phyloP scores from a whole-genome alignment of 2,888 invertebrate genomes.

The Pelosia muscerda region DNA sequence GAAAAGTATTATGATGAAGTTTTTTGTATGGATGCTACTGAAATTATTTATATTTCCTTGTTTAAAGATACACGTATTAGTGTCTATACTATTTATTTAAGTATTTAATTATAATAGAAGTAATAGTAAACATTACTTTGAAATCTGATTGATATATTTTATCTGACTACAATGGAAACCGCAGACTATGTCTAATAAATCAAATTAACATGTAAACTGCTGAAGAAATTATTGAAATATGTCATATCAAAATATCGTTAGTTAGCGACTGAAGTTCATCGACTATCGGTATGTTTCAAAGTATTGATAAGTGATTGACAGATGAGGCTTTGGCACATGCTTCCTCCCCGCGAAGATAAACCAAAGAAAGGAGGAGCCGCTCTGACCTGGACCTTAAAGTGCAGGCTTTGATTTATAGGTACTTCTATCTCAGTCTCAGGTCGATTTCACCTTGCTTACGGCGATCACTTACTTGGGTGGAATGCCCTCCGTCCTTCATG shows the following conservation, averaged over 20 bases:
- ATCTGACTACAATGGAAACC: neutral
- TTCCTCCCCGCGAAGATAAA: no score
- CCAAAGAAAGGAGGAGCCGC: no score
- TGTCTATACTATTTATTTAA: neutral
- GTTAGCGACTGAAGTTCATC: no score
- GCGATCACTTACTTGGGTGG: no score
- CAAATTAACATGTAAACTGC: no score
- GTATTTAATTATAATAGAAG: neutral
- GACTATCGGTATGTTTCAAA: no score
- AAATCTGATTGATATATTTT: neutral
- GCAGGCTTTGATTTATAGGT: no score
- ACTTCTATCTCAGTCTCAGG: no score
- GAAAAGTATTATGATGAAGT: neutral
- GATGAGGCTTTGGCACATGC: neutral
- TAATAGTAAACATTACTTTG: neutral
- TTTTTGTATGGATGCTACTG: neutral
- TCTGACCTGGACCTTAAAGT: no score
- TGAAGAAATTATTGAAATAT: neutral
- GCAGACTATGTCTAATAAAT: neutral
- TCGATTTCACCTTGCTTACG: no score
- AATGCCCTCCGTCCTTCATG: no score
- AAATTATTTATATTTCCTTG: neutral
- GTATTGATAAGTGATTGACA: neutral
- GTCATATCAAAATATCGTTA: neutral
- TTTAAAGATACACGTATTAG: neutral